Base-by-base conservation (phyloP, 2,113 vertebrate genomes). In the Ifrita kowaldi region DNA sequence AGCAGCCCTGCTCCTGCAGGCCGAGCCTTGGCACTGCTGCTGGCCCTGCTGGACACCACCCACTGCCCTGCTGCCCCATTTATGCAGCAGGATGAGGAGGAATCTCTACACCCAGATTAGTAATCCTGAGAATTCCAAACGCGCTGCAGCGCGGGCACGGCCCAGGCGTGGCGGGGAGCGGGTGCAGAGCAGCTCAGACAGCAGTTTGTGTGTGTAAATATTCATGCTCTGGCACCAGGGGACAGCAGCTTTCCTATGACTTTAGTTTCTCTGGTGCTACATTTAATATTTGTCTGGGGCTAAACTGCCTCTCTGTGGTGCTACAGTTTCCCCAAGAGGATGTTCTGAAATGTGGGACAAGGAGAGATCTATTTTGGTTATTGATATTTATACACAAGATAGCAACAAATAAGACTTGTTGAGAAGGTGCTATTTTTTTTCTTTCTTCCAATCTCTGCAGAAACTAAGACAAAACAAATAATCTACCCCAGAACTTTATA, bases 331-430 rank as follows among this genome's bases (percentile, higher is more conserved):
- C 83, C 71, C 60, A 84, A 90, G 95, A 94, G 90, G 84, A 90
- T 85, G 53, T 85, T 97, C 71, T 87, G 93, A 96, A 94, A 92
- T 84, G 68, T 65, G 92, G 91, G 80, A 96, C 42, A 46, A 90
- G 97, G 95, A 97, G 96, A 96, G 95, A 92, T 97, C 91, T 96
- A 95, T 98, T 98, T 98, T 97, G 94, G 79, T 97, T 95, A 98
- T 98, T 97, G 18, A 33, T 96, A 97, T 97, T 97, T 97, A 97
- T 95, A 96, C 93, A 81, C 95, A 73, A 92, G 74, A 95, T 89
- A 94, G 92, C 93, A 96, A 86, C 93, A 95, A 93, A 39, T 68
- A 94, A 20, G 87, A 96, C 52, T 84, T 95, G 94, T 94, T 37
- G 89, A 93, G 87, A 90, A 97, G 96, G 95, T 96, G 95, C 93